Base-by-base conservation (phyloP, 1,140 invertebrate genomes). In the Saxidomus purpurata region DNA sequence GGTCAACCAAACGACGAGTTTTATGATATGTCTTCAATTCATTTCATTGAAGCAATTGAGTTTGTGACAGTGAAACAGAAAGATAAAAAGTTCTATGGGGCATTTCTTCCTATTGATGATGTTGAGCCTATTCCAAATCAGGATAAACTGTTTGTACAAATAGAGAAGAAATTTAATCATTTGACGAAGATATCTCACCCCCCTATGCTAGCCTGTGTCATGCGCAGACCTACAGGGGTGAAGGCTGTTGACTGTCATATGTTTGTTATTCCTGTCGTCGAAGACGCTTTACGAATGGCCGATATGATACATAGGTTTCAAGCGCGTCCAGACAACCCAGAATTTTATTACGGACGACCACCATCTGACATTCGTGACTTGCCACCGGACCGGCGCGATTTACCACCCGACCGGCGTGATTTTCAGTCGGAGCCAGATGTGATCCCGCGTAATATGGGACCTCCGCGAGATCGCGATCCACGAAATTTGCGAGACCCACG, bases 191-290 rank as follows among this genome's bases (percentile, higher is more conserved):
- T 88, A 8, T 59, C 69, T n/a, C 93, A 94, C 52, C 93, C 91
- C 31, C 92, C 93, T 22, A 89, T 94, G 40, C 31, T 94, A 0
- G 93, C 90, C 0, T 94, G 93, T 80, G 90, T 94, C 0, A 85
- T 93, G 77, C 81, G 93, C 19, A 77, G 93, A 47, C 92, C 92
- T 13, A 90, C 85, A 25, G 93, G 93, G 4, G 90, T 93, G 9
- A 93, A 93, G 52, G 91, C 93, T 3, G 67, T 94, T 71, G 93
- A 94, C 80, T 93, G 91, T 63, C 93, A 94, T 79, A 90, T 93
- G 76, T 93, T 94, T 81, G 81, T 92, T 15, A 84, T 92, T 82
- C 91, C 92, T 55, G 89, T 74, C 8, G 61, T 81, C n/a, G 90
- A 93, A 38, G 92, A 93, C 52, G 92, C 91, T 63, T 67, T 91